A percentile compares a stretch with the other conserved stretches of the same genome.
Evolutionary conservation across 2,888 invertebrate species (phyloP).

Genomic region (Apamea anceps): DNA sequence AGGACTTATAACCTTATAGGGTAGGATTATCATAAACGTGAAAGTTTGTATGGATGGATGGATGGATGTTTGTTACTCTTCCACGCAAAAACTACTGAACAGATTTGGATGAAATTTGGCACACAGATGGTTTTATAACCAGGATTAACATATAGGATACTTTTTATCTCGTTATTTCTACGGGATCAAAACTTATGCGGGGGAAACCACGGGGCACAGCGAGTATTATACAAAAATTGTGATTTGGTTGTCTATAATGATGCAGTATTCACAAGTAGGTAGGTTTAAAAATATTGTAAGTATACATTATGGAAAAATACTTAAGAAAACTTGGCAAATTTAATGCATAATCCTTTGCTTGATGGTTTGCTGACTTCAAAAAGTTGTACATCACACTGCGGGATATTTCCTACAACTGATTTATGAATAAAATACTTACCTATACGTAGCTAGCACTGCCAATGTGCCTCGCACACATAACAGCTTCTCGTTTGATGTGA

Average conservation of each 20-base stretch:
- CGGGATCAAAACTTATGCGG: too few relatives aligned
- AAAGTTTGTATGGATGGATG: too few relatives aligned
- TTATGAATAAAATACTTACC: conserved; percentile 1
- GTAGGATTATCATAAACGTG: too few relatives aligned
- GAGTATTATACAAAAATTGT: neutral
- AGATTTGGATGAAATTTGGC: too few relatives aligned
- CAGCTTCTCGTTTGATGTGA: neutral
- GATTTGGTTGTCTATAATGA: neutral
- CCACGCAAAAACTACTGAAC: too few relatives aligned
- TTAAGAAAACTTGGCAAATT: neutral
- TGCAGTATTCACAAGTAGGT: neutral
- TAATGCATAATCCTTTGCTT: neutral
- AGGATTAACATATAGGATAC: too few relatives aligned
- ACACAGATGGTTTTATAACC: too few relatives aligned
- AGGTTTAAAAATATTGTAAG: neutral
- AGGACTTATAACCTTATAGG: too few relatives aligned
- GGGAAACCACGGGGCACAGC: too few relatives aligned
- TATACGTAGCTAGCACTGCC: neutral
- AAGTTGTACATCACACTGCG: conserved; percentile 19
- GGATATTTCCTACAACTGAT: conserved; percentile 26
- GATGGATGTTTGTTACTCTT: too few relatives aligned
- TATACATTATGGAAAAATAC: neutral
- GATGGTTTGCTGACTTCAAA: conserved; percentile 13
- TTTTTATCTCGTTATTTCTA: too few relatives aligned
- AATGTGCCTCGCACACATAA: neutral